phyloP scores from a whole-genome alignment of 1,140 invertebrate species.

The Brachionus manjavacas region DNA sequence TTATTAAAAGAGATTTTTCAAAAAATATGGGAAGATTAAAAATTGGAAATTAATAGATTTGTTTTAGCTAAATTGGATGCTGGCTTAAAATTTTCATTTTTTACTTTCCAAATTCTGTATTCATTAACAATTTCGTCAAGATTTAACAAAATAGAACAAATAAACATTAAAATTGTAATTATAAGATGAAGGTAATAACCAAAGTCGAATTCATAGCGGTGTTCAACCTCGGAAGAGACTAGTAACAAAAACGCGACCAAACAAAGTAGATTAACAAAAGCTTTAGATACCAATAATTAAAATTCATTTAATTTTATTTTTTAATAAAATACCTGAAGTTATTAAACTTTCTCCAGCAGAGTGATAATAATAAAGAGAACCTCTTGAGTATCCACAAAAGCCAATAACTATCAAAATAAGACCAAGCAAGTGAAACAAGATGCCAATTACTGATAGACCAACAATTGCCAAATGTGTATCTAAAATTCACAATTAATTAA shows the following conservation, averaged over 20 bases:
- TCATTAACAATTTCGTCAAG: slow-evolving; percentile 34
- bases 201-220: slow-evolving; percentile 3
- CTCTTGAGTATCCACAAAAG: slow-evolving; percentile 28
- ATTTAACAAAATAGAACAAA: slow-evolving; percentile 1
- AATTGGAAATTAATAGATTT: background rate
- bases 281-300: background rate
- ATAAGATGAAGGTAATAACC: background rate
- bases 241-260: slow-evolving; percentile 21
- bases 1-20: background rate
- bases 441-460: slow-evolving; percentile 41
- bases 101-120: slow-evolving; percentile 34
- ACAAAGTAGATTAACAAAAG: background rate
- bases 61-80: background rate
- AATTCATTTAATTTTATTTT: background rate
- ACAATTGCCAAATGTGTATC: slow-evolving; percentile 44
- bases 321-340: slow-evolving; percentile 21
- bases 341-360: slow-evolving; percentile 44
- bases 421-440: slow-evolving; percentile 42
- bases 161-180: background rate
- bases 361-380: slow-evolving; percentile 46
- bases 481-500: slow-evolving; percentile 1
- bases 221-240: slow-evolving; percentile 22
- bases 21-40: background rate
- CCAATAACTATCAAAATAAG: slow-evolving; percentile 42
- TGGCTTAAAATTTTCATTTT: background rate